Evolutionary conservation across 2,113 vertebrate species (phyloP), one percentile per base, ranked within the genome.

Genomic region (Acrocephalus kingi): DNA sequence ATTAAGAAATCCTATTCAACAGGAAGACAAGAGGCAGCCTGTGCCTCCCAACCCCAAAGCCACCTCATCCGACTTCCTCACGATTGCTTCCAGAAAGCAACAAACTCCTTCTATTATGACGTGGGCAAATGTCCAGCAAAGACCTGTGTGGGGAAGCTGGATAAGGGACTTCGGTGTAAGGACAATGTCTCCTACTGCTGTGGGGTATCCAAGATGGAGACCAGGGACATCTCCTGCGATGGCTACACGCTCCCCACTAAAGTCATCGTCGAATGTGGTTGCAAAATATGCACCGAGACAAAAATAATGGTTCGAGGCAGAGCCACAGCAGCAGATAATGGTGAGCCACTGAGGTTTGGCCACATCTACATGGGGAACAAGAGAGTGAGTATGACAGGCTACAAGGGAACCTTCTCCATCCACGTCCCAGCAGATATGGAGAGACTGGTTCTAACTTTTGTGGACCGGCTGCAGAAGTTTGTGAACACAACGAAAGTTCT

Each of bases 401-500:
- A 99, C 97, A 99, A 99, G 94, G 99, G 99, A 45, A 99, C 99
- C 18, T 99, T 99, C 96, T 99, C 99, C 18, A 95, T 99, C 78
- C 98, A 99, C 0, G 97, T 99, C 43, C 99, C 99, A 55, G 97
- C 97, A 69, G 98, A 99, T 83, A 99, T 97, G 0, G 98, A 99
- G 81, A 98, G 99, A 56, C 95, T 99, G n/a, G 99, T 99, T 66
- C 97, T 99, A 56, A 99, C 99, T 0, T 99, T 99, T 1, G 99
- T 99, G 11, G 99, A 99, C 95, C 98, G 99, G 93, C 97, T 99
- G 96, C 98, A 99, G 80, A 99, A 99, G 95, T 99, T 99, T 58
- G 98, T 99, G 90, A 99, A 99, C 84, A 99, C 99, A 22, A 99
- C 99, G 23, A 99, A 99, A 95, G 99, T 99, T 54, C 98, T 99